Evolutionary conservation across 2,888 invertebrate genomes (phyloP).

Genomic region (Eueremaeus valkanovi): DNA sequence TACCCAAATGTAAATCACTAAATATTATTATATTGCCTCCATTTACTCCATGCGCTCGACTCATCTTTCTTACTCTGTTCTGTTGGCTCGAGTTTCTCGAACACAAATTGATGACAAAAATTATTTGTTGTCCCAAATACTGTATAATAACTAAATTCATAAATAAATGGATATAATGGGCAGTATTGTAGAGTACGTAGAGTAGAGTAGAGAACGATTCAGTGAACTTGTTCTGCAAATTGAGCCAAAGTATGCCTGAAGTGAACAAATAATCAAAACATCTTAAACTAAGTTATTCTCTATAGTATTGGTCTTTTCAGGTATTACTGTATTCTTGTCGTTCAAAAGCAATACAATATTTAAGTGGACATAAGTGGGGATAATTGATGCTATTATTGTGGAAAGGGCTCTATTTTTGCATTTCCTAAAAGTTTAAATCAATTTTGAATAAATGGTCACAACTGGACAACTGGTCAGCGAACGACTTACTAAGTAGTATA

Average conservation of each 20-base stretch:
- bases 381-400: background rate
- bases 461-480: background rate
- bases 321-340: no score
- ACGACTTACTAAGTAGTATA: background rate
- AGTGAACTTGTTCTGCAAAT: background rate
- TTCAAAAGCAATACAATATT: background rate
- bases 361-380: constrained; percentile 16
- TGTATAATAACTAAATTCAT: no score
- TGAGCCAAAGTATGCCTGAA: background rate
- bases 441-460: background rate
- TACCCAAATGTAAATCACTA: constrained; percentile 16
- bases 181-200: no score
- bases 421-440: constrained; percentile 10
- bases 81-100: no score
- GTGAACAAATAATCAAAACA: background rate
- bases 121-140: no score
- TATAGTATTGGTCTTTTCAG: background rate
- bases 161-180: no score
- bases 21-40: background rate
- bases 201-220: no score
- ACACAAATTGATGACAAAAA: no score
- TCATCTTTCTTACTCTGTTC: no score
- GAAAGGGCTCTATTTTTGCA: background rate
- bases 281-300: no score
- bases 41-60: no score